A percentile compares a stretch with the other conserved stretches of the same genome.
phyloP scores from a whole-genome alignment of 2,113 vertebrate species.

The Pseudopodoces humilis region DNA sequence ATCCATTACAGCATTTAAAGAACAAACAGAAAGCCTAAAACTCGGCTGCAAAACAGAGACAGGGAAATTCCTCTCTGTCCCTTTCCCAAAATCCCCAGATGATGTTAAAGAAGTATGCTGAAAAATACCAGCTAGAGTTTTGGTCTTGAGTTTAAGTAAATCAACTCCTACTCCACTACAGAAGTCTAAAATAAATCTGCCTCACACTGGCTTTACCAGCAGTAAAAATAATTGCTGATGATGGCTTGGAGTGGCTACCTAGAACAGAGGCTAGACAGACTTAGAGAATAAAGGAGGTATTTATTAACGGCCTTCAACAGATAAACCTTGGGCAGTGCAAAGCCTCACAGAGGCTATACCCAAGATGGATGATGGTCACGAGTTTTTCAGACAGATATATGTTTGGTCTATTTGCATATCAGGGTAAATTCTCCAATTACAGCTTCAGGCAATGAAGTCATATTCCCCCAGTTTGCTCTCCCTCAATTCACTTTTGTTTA shows the following conservation, averaged over 20 bases:
- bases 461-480: no score
- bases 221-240: not conserved
- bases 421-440: not conserved
- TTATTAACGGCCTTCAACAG: not conserved
- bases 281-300: not conserved
- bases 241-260: not conserved
- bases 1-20: not conserved
- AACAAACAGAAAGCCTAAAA: not conserved
- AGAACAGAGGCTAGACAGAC: not conserved
- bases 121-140: not conserved
- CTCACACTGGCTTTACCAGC: not conserved
- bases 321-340: not conserved
- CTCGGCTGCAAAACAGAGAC: not conserved
- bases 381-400: not conserved
- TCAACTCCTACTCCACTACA: not conserved
- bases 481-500: not conserved
- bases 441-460: not conserved
- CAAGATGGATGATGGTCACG: rapidly evolving
- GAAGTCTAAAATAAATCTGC: not conserved
- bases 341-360: not conserved
- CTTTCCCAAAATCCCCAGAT: not conserved
- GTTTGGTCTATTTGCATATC: not conserved
- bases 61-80: not conserved
- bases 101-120: not conserved
- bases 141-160: not conserved